Evolutionary conservation across 2,888 invertebrate species (phyloP).

Genomic region (Tromatobia lineatoria): DNA sequence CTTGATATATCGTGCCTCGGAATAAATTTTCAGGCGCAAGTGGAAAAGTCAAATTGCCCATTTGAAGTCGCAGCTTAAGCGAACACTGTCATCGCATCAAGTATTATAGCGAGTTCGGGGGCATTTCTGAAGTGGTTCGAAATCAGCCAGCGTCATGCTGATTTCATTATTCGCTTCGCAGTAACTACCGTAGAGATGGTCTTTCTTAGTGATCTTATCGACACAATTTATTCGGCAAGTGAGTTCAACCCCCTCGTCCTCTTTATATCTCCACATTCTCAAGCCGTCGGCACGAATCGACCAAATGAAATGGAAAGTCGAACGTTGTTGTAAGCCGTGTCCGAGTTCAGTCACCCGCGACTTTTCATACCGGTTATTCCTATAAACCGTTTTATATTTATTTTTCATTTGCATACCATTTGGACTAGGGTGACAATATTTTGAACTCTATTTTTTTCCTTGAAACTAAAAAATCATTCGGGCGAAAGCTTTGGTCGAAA

Average conservation of each 20-base stretch:
- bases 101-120: not conserved
- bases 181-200: constrained; percentile 20
- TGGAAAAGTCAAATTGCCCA: constrained; percentile 27
- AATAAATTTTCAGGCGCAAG: not conserved
- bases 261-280: constrained; percentile 21
- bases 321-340: constrained; percentile 3
- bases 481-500: too few relatives aligned
- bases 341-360: constrained; percentile 55
- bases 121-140: constrained; percentile 1
- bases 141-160: constrained; percentile 37
- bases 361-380: constrained; percentile 50
- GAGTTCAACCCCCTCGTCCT: constrained; percentile 13
- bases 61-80: not conserved
- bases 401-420: too few relatives aligned
- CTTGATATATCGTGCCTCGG: too few relatives aligned
- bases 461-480: too few relatives aligned
- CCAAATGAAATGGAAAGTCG: constrained; percentile 33
- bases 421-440: too few relatives aligned
- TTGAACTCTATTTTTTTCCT: too few relatives aligned
- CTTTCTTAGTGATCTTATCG: constrained; percentile 48
- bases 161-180: constrained; percentile 51
- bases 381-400: not conserved
- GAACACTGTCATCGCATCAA: constrained; percentile 6
- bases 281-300: constrained; percentile 18
- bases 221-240: constrained; percentile 41